phyloP scores from a whole-genome alignment of 2,113 vertebrate species.

The Psilopogon haemacephalus region DNA sequence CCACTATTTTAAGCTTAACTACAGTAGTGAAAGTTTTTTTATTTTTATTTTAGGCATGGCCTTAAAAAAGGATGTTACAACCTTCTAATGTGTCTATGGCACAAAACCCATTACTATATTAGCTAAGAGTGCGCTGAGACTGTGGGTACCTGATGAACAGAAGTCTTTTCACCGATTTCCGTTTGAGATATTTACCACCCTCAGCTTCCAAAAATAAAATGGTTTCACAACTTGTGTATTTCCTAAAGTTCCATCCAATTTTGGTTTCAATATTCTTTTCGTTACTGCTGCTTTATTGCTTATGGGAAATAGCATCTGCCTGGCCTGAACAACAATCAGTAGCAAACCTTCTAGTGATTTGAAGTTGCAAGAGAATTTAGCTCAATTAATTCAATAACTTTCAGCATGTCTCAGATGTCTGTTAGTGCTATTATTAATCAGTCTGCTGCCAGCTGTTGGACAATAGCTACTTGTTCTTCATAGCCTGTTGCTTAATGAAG shows the following conservation, averaged over 20 bases:
- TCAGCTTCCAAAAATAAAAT: neutral
- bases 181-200: neutral
- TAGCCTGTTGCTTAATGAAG: constrained; percentile 45
- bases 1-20: neutral
- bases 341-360: constrained; percentile 16
- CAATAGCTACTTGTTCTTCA: constrained; percentile 37
- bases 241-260: neutral
- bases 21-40: neutral
- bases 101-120: neutral
- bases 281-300: neutral
- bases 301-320: neutral
- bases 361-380: constrained; percentile 26
- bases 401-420: constrained; percentile 4
- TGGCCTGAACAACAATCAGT: neutral
- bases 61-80: neutral
- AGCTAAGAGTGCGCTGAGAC: neutral
- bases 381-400: constrained; percentile 52
- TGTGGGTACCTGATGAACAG: neutral
- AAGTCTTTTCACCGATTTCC: neutral
- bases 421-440: constrained; percentile 43
- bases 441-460: constrained; percentile 38
- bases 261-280: neutral
- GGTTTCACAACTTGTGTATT: neutral
- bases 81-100: neutral
- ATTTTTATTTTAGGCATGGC: neutral